These are phyloP conservation scores for Mobula hypostoma DNA, from an alignment of 2,113 vertebrate species.

Conservation along the genomic window DNA sequence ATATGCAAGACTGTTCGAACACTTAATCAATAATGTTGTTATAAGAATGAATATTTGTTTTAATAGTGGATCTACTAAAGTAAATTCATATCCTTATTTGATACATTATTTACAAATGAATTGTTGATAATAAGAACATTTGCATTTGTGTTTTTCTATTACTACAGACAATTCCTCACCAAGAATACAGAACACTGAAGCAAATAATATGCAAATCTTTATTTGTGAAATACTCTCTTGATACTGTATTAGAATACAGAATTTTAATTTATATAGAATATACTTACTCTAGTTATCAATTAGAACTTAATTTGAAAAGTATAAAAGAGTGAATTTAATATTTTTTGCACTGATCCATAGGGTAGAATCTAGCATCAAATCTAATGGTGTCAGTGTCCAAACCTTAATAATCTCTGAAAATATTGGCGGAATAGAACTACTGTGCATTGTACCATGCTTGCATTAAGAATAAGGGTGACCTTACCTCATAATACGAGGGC, in stretches of 20 bases:
- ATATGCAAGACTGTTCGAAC: slow-evolving; percentile 47
- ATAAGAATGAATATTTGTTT: slow-evolving; percentile 52
- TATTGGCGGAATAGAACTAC: neutral
- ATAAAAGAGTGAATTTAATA: neutral
- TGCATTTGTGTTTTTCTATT: slow-evolving; percentile 70
- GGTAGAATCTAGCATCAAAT: neutral
- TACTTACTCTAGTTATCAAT: neutral
- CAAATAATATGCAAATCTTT: neutral
- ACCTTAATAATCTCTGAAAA: neutral
- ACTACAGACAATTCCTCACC: slow-evolving; percentile 53
- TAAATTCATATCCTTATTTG: slow-evolving; percentile 64
- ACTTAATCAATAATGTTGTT: slow-evolving; percentile 57
- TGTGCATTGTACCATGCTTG: neutral
- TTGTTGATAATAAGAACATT: slow-evolving; percentile 65
- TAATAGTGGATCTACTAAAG: slow-evolving; percentile 60
- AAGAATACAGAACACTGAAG: slow-evolving; percentile 36
- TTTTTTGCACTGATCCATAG: neutral
- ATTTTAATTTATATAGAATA: neutral
- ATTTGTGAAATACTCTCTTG: neutral
- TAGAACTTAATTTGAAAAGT: neutral
- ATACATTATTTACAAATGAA: slow-evolving; percentile 71
- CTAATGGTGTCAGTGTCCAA: neutral
- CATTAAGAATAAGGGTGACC: neutral
- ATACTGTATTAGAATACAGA: no score
- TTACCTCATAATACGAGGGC: neutral